These are phyloP conservation scores for Styela clava DNA, from an alignment of 23 tunicate genomes.

Conservation along the genomic window DNA sequence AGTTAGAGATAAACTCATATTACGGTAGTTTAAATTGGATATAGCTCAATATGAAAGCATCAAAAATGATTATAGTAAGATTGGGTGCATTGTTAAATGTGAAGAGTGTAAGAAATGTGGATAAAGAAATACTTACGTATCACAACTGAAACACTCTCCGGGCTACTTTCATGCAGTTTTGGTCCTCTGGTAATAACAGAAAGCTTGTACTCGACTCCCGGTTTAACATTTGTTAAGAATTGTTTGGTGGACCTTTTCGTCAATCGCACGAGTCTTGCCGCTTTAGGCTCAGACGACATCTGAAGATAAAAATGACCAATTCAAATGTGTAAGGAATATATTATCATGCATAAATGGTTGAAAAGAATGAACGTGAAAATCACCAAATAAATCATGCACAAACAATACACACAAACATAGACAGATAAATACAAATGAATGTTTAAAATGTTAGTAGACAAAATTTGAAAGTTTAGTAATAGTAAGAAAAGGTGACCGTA, in stretches of 20 bases:
- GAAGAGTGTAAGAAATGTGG: too few species aligned
- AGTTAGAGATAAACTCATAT: too few species aligned
- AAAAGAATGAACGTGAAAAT: background rate
- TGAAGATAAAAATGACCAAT: too few species aligned
- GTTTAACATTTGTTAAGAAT: conserved; percentile 15
- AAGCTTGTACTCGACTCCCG: conserved; percentile 13
- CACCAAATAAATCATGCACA: background rate
- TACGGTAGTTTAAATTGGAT: too few species aligned
- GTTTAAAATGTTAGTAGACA: too few species aligned
- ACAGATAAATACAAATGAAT: too few species aligned
- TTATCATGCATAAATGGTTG: background rate
- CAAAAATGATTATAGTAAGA: too few species aligned
- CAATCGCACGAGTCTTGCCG: conserved; percentile 20
- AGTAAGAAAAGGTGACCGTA: too few species aligned
- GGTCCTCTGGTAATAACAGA: conserved; percentile 28
- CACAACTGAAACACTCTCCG: background rate
- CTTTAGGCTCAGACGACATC: conserved; percentile 1
- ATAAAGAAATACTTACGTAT: conserved; percentile 30
- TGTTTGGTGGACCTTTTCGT: conserved; percentile 2
- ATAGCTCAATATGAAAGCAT: too few species aligned
- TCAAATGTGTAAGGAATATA: background rate
- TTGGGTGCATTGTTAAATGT: too few species aligned
- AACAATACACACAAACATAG: too few species aligned
- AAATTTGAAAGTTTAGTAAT: too few species aligned
- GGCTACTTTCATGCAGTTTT: background rate